Base-by-base conservation (phyloP, 2,113 vertebrate genomes). In the Microcebus griseorufus region DNA sequence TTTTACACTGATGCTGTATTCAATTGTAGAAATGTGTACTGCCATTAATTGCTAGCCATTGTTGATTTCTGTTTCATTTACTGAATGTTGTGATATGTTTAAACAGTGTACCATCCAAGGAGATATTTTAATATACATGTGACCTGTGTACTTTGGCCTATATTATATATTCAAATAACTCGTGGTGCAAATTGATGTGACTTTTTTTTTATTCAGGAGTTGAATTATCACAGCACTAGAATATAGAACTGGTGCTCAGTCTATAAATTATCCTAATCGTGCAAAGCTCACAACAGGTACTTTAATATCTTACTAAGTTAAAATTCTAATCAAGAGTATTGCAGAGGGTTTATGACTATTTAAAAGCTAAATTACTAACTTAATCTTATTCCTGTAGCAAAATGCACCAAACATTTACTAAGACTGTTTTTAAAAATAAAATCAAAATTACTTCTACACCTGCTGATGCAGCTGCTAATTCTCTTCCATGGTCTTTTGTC, bases 121-220 rank as follows among this genome's bases (percentile, higher is more conserved):
- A 98, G 98, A 95, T 0, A 98, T 97, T 98, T 98, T 98, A 94
- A 95, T 97, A 97, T 98, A 98, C 98, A 98, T 95, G 96, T 98
- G 97, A 98, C 95, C 94, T 97, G 97, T 98, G 96, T 98, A 97
- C 98, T 97, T 98, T 98, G 98, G 97, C 97, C 98, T 98, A 95
- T 98, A 98, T 98, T 98, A 98, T 98, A 98, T 98, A 97, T 98
- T 98, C 98, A 98, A 98, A 97, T 98, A 97, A 98, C 98, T 97
- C 98, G 98, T 98, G 98, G 97, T 97, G 97, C 98, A 98, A 98
- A 97, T 98, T 98, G 97, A 98, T 97, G 95, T 98, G 97, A 87
- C 86, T 27, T 94, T 86, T 98, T 97, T 96, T 98, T 95, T 98
- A 98, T 98, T 98, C 98, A 98, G 97, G 97, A 97, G 98, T 98